Percentiles rank a stretch among this genome's conserved stretches.
Conservation (phyloP, 2,888 invertebrate genomes). For the Drosophila mercatorum region DNA sequence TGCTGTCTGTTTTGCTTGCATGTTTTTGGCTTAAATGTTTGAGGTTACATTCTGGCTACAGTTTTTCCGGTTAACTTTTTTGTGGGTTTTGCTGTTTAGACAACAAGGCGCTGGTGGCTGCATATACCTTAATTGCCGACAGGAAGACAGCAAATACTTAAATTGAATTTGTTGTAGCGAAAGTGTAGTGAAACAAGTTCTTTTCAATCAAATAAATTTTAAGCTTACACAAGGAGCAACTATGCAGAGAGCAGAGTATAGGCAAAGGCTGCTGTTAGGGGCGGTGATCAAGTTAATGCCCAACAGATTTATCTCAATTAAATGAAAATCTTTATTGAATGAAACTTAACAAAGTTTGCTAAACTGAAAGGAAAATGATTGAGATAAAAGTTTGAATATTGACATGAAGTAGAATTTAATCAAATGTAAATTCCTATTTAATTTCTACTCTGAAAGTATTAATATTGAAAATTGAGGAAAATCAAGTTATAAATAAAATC, state of each 20-base stretch:
- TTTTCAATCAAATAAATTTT: background rate
- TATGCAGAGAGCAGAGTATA: background rate
- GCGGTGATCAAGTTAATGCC: background rate
- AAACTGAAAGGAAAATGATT: background rate
- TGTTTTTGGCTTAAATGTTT: constrained; percentile 48
- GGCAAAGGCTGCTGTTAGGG: background rate
- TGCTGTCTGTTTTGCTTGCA: constrained; percentile 18
- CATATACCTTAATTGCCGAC: constrained; percentile 18
- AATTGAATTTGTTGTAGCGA: constrained; percentile 11
- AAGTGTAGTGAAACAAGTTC: background rate
- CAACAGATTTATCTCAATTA: constrained; percentile 6
- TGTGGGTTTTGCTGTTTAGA: background rate
- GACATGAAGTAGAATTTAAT: background rate
- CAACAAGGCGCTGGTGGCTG: background rate
- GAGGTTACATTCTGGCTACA: constrained; percentile 34
- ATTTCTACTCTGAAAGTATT: too few species aligned
- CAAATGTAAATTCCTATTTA: too few species aligned
- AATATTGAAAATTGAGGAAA: background rate
- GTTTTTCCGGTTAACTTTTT: constrained; percentile 10
- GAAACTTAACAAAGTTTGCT: background rate
- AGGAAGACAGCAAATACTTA: constrained; percentile 4
- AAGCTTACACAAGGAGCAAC: background rate
- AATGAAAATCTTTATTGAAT: background rate
- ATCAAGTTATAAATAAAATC: background rate
- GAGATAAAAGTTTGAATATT: background rate